These are phyloP conservation scores for Chymomyza amoena DNA, from an alignment of 2,888 invertebrate genomes.

Conservation along the genomic window DNA sequence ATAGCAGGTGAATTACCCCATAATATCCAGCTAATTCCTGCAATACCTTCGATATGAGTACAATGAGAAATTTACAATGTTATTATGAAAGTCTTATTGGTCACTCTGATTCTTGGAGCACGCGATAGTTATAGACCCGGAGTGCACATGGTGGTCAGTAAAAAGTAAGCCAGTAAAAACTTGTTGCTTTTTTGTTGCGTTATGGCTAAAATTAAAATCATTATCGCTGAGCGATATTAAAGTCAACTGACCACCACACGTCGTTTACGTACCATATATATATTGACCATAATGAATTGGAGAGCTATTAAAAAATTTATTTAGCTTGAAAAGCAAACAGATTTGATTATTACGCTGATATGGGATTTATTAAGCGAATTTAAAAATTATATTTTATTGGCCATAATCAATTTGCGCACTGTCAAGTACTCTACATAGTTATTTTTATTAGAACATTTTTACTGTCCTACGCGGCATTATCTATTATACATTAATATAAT, in stretches of 20 bases:
- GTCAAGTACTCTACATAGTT: neutral
- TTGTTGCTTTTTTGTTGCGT: conserved; percentile 6
- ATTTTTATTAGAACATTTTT: neutral
- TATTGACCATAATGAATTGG: neutral
- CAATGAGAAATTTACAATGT: neutral
- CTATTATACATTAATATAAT: neutral
- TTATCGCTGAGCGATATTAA: neutral
- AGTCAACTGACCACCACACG: conserved; percentile 42
- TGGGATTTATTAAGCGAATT: neutral
- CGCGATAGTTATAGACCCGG: neutral
- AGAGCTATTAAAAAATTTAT: neutral
- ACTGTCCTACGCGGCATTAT: neutral
- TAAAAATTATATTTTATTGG: neutral
- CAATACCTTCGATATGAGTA: neutral
- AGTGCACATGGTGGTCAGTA: conserved; percentile 20
- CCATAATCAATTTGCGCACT: neutral
- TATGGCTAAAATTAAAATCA: conserved; percentile 40
- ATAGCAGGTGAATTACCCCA: conserved; percentile 40
- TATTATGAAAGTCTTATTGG: conserved; percentile 12
- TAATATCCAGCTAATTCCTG: neutral
- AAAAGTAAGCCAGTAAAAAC: conserved; percentile 12
- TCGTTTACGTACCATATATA: neutral
- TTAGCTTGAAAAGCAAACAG: neutral
- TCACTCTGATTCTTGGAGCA: conserved; percentile 36
- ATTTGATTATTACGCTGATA: neutral